Evolutionary conservation across 1,140 invertebrate species (phyloP).

Genomic region (Acromyrmex echinatior): DNA sequence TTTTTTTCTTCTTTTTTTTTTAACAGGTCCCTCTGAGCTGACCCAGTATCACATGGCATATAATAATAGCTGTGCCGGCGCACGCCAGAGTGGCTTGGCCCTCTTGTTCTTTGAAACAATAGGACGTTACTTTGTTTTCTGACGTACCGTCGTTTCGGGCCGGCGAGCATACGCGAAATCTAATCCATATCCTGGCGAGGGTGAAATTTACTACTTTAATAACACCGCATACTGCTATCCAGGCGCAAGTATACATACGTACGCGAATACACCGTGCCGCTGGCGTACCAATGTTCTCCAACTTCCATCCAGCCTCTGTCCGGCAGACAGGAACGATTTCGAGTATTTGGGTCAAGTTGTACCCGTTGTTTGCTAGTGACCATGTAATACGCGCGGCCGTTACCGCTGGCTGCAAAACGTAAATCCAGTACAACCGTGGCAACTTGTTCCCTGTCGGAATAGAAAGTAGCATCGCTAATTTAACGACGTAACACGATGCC

Average conservation of each 20-base stretch:
- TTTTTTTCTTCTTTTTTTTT: slow-evolving; percentile 4
- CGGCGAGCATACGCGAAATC: slow-evolving; percentile 67
- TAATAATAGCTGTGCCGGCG: slow-evolving; percentile 52
- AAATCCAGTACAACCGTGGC: slow-evolving; percentile 64
- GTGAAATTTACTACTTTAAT: slow-evolving; percentile 82
- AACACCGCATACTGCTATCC: slow-evolving; percentile 67
- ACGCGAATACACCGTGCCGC: slow-evolving; percentile 19
- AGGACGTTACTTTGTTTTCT: slow-evolving; percentile 60
- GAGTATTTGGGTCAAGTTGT: slow-evolving; percentile 76
- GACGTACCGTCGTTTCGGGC: slow-evolving; percentile 54
- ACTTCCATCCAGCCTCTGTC: slow-evolving; percentile 67
- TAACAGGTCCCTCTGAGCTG: slow-evolving; percentile 30
- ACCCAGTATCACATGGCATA: slow-evolving; percentile 52
- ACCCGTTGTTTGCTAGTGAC: slow-evolving; percentile 64
- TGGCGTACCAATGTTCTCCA: slow-evolving; percentile 50
- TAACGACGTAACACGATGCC: slow-evolving; percentile 59
- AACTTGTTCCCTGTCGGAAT: slow-evolving; percentile 65
- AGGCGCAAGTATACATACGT: slow-evolving; percentile 25
- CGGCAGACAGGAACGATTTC: slow-evolving; percentile 72
- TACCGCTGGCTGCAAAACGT: slow-evolving; percentile 52
- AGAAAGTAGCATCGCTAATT: slow-evolving; percentile 68
- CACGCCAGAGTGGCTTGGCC: slow-evolving; percentile 45
- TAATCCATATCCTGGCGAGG: slow-evolving; percentile 76
- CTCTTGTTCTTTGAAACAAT: slow-evolving; percentile 65
- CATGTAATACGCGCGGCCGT: slow-evolving; percentile 18